Evolutionary conservation across 1,140 invertebrate species (phyloP), one percentile per base, ranked within the genome.

Genomic region (Chrysomallon squamiferum): DNA sequence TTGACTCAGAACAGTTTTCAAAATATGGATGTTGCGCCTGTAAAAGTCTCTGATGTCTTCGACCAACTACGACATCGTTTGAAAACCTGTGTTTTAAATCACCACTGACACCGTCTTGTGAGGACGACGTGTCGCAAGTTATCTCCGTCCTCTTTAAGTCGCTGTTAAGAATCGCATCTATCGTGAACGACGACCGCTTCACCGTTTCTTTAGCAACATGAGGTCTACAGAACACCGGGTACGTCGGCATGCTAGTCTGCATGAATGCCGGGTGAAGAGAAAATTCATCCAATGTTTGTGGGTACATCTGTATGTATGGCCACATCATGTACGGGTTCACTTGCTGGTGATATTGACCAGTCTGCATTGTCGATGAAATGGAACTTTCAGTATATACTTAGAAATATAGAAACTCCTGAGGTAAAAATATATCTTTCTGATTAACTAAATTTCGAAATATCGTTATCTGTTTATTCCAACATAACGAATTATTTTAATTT

Each of bases 81-180:
- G 52, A 50, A 22, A 67, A 62, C 47, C 67, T 65, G 33, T 68
- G 66, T 60, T 38, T 50, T 33, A 54, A 57, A 54, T 32, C 15
- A 43, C 18, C 41, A 7, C 6, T 25, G 5, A 15, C 18, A n/a
- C 13, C 41, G 38, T 35, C 22, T 54, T 30, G 61, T 29, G 41
- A 41, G n/a, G n/a, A n/a, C 25, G 1, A 29, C 13, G 38, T 38
- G 52, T 30, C 35, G 15, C 35, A 11, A 38, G 38, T 22, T 57
- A 22, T 35, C 35, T 65, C 60, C 59, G 25, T 69, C 57, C 13
- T 60, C 59, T 66, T 65, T 15, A 9, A 43, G 43, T 73, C 73
- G 27, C 71, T 83, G 7, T 91, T 92, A n/a, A 93, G 86, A 74
- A 93, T 93, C 20, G 91, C 91, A 68, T 92, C 92, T 73, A 93